phyloP scores from a whole-genome alignment of 2,113 vertebrate genomes.

The Sylvia atricapilla region DNA sequence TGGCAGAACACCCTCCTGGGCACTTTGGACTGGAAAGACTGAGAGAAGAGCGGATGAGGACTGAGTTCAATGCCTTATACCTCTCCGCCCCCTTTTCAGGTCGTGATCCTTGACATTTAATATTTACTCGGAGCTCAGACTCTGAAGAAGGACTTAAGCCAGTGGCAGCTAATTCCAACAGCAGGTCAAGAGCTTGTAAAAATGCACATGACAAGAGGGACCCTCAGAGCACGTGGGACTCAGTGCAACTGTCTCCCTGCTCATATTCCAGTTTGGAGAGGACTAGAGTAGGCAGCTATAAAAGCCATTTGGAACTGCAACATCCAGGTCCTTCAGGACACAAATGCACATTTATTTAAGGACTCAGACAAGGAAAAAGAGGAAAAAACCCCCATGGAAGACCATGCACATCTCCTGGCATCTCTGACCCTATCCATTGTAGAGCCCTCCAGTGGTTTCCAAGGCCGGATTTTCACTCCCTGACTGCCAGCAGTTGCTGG shows the following conservation, averaged over 20 bases:
- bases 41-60: background rate
- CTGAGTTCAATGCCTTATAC: background rate
- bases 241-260: rapidly evolving
- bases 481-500: background rate
- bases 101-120: background rate
- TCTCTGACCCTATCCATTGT: background rate
- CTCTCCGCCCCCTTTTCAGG: background rate
- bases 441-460: background rate
- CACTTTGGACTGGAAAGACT: background rate
- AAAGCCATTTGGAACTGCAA: background rate
- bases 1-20: background rate
- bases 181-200: background rate
- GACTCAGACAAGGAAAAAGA: background rate
- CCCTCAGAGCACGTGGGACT: background rate
- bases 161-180: background rate
- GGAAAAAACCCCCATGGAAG: background rate
- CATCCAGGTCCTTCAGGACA: background rate
- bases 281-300: background rate
- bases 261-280: background rate
- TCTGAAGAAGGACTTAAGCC: background rate
- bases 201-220: background rate
- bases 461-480: background rate
- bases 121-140: background rate
- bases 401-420: background rate
- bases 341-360: background rate